phyloP scores from a whole-genome alignment of 1,140 invertebrate genomes.

The Drosophila littoralis region DNA sequence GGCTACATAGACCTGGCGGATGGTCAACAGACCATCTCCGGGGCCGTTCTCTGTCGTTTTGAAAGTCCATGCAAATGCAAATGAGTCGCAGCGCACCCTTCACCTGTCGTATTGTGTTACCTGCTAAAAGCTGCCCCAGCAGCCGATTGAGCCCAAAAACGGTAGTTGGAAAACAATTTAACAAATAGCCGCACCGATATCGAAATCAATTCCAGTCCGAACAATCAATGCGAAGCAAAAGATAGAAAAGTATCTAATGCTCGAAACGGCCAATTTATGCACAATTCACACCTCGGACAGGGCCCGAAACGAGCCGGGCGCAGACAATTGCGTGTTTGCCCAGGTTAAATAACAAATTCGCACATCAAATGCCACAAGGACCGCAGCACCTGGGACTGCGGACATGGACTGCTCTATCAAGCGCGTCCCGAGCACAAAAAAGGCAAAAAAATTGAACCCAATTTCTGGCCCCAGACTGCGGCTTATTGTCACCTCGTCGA shows the following conservation, averaged over 20 bases:
- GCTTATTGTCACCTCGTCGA: conserved; percentile 77
- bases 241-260: conserved; percentile 52
- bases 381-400: conserved; percentile 13
- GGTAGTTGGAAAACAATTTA: conserved; percentile 33
- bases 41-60: conserved; percentile 31
- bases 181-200: conserved; percentile 8
- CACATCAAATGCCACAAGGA: conserved; percentile 84
- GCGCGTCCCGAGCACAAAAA: conserved; percentile 56
- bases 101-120: conserved; percentile 47
- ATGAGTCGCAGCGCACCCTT: conserved; percentile 49
- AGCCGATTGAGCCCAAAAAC: conserved; percentile 6
- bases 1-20: conserved; percentile 29
- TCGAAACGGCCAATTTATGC: conserved; percentile 61
- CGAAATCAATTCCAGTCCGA: not conserved
- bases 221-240: conserved; percentile 26
- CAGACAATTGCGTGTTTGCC: conserved; percentile 73
- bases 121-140: conserved; percentile 1
- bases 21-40: conserved; percentile 10
- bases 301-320: conserved; percentile 23
- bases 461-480: conserved; percentile 61
- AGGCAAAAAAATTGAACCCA: conserved; percentile 78
- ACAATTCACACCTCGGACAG: conserved; percentile 55
- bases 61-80: conserved; percentile 62
- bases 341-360: conserved; percentile 82
- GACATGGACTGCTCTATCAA: conserved; percentile 59